Conservation (phyloP, 2,888 invertebrate species). For the Pemphredon lugubris region DNA sequence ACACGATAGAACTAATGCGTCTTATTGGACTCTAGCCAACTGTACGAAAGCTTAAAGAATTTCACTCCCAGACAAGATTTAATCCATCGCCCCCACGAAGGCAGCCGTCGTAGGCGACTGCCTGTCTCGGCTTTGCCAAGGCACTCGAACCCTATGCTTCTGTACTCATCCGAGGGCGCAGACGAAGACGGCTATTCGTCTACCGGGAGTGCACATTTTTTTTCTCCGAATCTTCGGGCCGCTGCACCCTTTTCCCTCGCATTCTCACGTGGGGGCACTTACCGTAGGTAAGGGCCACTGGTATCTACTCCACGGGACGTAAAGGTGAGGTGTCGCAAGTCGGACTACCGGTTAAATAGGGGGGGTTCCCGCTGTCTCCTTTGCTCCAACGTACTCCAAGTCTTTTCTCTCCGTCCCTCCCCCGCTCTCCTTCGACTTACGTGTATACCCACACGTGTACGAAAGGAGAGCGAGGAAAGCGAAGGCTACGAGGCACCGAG, state of each 20-base stretch:
- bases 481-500: constrained; percentile 45
- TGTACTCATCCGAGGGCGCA: not conserved
- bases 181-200: constrained; percentile 22
- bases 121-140: constrained; percentile 43
- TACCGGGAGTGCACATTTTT: constrained; percentile 39
- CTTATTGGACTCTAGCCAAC: constrained; percentile 43
- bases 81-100: constrained; percentile 39
- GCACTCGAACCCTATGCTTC: constrained; percentile 26
- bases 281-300: constrained; percentile 47
- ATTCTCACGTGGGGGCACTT: constrained; percentile 29
- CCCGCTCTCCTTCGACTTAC: constrained; percentile 18
- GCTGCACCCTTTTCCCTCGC: constrained; percentile 35
- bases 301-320: constrained; percentile 14
- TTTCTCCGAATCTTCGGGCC: constrained; percentile 21
- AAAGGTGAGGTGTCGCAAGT: constrained; percentile 54
- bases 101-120: constrained; percentile 38
- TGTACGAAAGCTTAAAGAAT: constrained; percentile 35
- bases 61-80: constrained; percentile 35
- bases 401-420: constrained; percentile 15
- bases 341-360: constrained; percentile 49
- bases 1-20: not conserved
- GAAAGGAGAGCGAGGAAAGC: constrained; percentile 59
- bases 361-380: constrained; percentile 41
- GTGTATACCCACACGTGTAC: constrained; percentile 10
- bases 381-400: constrained; percentile 23